Percentiles rank a stretch among this genome's conserved stretches.
Evolutionary conservation across 1,140 invertebrate genomes (phyloP).

Genomic region (Oncopodura yosiiana): DNA sequence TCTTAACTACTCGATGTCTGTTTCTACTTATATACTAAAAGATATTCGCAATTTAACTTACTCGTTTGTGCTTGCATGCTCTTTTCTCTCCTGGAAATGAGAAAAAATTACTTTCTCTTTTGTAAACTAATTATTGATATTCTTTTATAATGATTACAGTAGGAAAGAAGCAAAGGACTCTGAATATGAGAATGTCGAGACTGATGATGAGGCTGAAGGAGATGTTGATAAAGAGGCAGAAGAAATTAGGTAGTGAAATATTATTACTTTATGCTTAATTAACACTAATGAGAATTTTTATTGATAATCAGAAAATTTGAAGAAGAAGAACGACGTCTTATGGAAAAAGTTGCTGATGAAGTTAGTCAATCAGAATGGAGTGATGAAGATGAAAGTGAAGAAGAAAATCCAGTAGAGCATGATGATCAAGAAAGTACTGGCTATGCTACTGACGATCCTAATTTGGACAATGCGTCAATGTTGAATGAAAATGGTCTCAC

Average conservation of each 20-base stretch:
- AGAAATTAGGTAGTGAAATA: constrained; percentile 33
- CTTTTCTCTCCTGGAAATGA: no score
- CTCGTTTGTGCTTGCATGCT: no score
- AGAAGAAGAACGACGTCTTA: constrained; percentile 45
- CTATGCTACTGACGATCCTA: constrained; percentile 71
- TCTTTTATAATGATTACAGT: constrained; percentile 1
- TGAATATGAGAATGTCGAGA: constrained; percentile 38
- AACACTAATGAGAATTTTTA: no score
- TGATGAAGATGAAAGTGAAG: constrained; percentile 49
- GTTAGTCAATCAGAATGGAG: constrained; percentile 69
- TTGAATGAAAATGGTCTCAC: constrained; percentile 73
- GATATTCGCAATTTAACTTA: no score
- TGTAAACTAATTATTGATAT: constrained; percentile 6
- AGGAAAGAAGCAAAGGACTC: constrained; percentile 37
- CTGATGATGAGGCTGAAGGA: constrained; percentile 36
- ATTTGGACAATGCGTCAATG: constrained; percentile 69
- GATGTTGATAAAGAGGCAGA: constrained; percentile 37
- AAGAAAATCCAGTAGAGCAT: constrained; percentile 38
- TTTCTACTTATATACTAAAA: no score
- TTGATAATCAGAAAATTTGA: constrained; percentile 40
- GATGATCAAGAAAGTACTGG: constrained; percentile 58
- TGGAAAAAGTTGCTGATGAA: constrained; percentile 41
- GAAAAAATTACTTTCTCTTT: no score
- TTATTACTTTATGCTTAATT: no score
- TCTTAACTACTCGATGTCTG: no score